Evolutionary conservation across 2,888 invertebrate species (phyloP), one percentile per base, ranked within the genome.

Genomic region (Urechis unicinctus): DNA sequence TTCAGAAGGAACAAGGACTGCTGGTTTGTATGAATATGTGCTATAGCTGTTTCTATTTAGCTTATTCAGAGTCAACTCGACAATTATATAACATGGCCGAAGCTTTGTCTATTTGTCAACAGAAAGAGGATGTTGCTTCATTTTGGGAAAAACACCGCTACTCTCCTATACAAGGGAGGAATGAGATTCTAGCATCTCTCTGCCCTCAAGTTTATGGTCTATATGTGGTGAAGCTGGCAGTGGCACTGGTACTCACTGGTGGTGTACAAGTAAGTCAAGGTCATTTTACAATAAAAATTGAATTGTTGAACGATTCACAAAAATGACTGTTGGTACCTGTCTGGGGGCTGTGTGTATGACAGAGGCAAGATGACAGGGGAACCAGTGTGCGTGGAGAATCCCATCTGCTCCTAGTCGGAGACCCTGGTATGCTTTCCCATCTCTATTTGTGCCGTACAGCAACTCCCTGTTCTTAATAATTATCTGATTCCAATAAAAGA

Each of bases 201-300:
- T 90, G 89, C 77, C 89, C 92, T n/a, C 78, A 78, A 86, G 85
- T 92, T 2, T 91, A 88, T 77, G 92, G 92, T n/a, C 82, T 93
- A 68, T 88, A 90, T 75, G 80, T 88, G 53, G 88, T 91, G 1
- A 93, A 94, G 80, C 78, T 93, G 56, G 89, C 91, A n/a, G 80
- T 91, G 13, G 84, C 88, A 25, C 80, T 92, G 25, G 85, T 70
- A 74, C 80, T 74, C 53, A 75, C 77, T 58, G 82, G 82, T 25
- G 82, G 82, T 3, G 80, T 82, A 2, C 71, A 78, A 70, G 75
- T 75, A 62, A 43, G 58, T 36, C 2, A 6, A 42, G 3, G 41
- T 17, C 36, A 17, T 9, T 36, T 9, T 17, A 13, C 9, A 36
- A 9, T 36, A 9, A 36, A 36, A 36, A 13, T 36, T 9, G 17